Conservation (phyloP, 2,113 vertebrate species). For the Heterocephalus glaber region DNA sequence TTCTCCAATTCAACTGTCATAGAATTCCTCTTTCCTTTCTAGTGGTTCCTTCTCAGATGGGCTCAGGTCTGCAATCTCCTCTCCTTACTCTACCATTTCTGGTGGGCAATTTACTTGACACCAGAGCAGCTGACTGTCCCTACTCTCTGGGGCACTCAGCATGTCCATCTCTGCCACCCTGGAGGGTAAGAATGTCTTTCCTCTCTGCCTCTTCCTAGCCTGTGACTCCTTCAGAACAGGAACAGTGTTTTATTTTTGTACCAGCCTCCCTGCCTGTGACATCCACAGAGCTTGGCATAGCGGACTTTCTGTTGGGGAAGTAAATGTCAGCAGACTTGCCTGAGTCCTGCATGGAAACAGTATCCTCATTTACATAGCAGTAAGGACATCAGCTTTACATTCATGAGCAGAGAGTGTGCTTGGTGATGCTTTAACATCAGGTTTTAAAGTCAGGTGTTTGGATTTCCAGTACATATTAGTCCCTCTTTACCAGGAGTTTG, state of each 20-base stretch:
- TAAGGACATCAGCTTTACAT: neutral
- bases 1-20: neutral
- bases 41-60: neutral
- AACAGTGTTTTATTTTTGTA: neutral
- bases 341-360: neutral
- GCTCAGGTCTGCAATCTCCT: neutral
- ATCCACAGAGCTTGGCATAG: neutral
- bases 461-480: neutral
- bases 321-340: neutral
- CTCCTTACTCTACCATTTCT: neutral
- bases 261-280: neutral
- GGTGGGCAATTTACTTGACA: neutral
- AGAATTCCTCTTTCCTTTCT: slow-evolving; percentile 1
- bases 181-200: neutral
- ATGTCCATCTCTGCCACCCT: neutral
- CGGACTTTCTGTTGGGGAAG: neutral
- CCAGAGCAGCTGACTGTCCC: neutral
- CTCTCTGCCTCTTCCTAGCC: neutral
- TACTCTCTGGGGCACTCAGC: neutral
- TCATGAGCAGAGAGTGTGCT: neutral
- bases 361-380: neutral
- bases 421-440: neutral
- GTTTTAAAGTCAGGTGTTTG: neutral
- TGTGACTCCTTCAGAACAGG: neutral
- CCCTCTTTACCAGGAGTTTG: neutral